Evolutionary conservation across 2,888 invertebrate species (phyloP), one percentile per base, ranked within the genome.

Genomic region (Heliconius hortense): DNA sequence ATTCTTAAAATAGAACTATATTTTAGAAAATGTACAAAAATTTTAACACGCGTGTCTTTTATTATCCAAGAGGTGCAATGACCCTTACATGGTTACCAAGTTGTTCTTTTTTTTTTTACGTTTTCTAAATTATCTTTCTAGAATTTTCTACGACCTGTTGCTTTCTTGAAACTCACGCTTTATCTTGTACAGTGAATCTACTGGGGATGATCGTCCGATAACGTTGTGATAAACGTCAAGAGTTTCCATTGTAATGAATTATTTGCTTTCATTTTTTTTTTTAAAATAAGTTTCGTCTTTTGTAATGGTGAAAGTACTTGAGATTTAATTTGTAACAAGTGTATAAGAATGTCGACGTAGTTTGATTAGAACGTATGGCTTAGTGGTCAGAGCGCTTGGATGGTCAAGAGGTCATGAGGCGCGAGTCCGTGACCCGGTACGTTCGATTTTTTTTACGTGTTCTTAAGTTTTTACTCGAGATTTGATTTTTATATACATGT

Each of bases 201-300:
- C 90, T 89, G 89, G 86, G 89, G 90, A 90, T 86, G 86, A 89
- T 89, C 21, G 90, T 92, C 93, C 91, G 39, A 89, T 93, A 92
- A 92, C 89, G 90, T 93, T 94, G 93, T 94, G 93, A 94, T 94
- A 93, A 90, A 90, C 90, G 88, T 90, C 87, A 90, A 88, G 89
- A 89, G 90, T 90, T 90, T 93, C 91, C 93, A 91, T 91, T 90
- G 83, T 88, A 64, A 35, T 35, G 88, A 88, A 87, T 85, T 85
- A 88, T 89, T 60, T 85, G 86, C 90, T 91, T 90, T 85, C 88
- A 84, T 60, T 87, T 89, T 90, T 88, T 88, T 89, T 86, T 87
- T n/a, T n/a, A n/a, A 24, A 35, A n/a, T 70, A 39, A 35, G n/a
- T 70, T 39, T 39, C 43, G 48, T 26, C 48, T 70, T 31, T 24